A percentile compares a stretch with the other conserved stretches of the same genome.
Evolutionary conservation across 1,140 invertebrate species (phyloP).

Genomic region (Argopecten irradians): DNA sequence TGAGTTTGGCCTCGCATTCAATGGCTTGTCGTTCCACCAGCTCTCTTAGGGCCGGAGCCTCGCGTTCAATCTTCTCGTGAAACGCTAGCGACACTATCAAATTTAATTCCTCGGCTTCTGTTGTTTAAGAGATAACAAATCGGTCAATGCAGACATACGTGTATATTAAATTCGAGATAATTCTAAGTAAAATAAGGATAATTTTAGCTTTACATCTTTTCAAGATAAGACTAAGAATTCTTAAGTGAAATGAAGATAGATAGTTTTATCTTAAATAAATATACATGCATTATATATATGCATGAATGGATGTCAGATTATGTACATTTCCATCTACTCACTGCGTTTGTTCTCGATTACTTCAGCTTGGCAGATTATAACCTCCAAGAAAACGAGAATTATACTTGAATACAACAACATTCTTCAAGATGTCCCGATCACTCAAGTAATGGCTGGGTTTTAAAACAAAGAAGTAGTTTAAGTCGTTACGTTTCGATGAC

Average conservation of each 20-base stretch:
- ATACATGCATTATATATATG: too few species aligned
- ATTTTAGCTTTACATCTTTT: too few species aligned
- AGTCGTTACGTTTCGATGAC: not conserved
- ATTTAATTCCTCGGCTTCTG: not conserved
- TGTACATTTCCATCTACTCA: not conserved
- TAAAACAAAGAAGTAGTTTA: conserved; percentile 4
- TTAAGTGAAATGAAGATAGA: too few species aligned
- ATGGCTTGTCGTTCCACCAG: not conserved
- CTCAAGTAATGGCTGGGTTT: not conserved
- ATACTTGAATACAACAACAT: not conserved
- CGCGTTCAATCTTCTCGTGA: not conserved
- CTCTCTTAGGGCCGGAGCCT: not conserved
- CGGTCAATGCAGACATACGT: too few species aligned
- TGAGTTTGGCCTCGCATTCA: not conserved
- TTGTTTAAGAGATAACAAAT: too few species aligned
- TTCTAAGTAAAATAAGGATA: too few species aligned
- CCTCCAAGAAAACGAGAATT: not conserved
- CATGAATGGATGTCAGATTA: too few species aligned
- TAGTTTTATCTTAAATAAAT: too few species aligned
- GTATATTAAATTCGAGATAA: too few species aligned
- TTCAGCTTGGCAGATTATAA: not conserved
- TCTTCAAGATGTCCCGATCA: not conserved
- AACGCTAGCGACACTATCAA: not conserved
- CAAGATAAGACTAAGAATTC: too few species aligned
- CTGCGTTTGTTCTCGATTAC: not conserved